These are phyloP conservation scores for Cacoxenus indagator DNA, from an alignment of 2,888 invertebrate species.

Conservation along the genomic window DNA sequence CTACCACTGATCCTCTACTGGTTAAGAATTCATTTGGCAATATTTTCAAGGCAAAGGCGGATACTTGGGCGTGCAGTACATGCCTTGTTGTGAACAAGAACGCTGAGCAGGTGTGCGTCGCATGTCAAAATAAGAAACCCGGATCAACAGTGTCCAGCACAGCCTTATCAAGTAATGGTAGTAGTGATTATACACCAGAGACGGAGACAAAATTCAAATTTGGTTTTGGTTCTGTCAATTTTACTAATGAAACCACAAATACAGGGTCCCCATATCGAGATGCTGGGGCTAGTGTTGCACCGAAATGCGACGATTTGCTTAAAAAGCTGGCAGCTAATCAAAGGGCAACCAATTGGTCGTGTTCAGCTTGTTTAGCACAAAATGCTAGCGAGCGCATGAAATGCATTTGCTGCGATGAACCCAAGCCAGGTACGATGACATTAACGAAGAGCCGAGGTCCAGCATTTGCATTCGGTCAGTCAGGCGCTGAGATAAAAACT, in stretches of 20 bases:
- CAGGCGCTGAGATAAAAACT: conserved; percentile 48
- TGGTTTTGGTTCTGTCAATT: conserved; percentile 36
- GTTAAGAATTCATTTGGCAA: conserved; percentile 63
- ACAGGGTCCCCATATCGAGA: too few relatives aligned
- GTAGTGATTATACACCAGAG: conserved; percentile 29
- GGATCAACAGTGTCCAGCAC: conserved; percentile 30
- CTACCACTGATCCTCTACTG: neutral
- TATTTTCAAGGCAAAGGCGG: conserved; percentile 73
- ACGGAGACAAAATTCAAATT: conserved; percentile 40
- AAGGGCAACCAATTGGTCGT: conserved; percentile 73
- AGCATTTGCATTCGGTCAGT: conserved; percentile 59
- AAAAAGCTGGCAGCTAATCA: conserved; percentile 65
- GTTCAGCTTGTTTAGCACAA: conserved; percentile 75
- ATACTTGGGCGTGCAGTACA: conserved; percentile 75
- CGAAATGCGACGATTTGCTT: conserved; percentile 64
- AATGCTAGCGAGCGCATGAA: conserved; percentile 72
- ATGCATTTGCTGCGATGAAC: conserved; percentile 75
- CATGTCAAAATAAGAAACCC: conserved; percentile 73
- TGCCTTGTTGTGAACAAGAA: conserved; percentile 74
- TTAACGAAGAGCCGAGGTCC: conserved; percentile 41
- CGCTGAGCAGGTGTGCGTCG: conserved; percentile 71
- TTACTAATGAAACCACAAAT: conserved; percentile 1
- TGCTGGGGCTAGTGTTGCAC: too few relatives aligned
- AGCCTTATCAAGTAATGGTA: neutral
- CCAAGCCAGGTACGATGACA: conserved; percentile 70